Evolutionary conservation across 2,888 invertebrate species (phyloP).

Genomic region (Drosophila helvetica): DNA sequence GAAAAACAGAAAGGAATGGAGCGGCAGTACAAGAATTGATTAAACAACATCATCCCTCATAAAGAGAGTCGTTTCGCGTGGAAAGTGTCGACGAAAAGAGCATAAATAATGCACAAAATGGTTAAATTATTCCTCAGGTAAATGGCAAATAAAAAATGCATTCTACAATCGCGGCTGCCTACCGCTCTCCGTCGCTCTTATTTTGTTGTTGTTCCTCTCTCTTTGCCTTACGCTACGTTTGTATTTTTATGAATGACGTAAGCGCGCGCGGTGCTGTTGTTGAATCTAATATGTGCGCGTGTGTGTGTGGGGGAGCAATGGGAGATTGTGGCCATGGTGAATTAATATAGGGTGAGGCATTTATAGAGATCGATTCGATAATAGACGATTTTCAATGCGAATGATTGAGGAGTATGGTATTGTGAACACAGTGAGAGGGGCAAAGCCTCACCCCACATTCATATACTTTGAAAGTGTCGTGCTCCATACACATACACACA

Average conservation of each 20-base stretch:
- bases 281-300: slow-evolving; percentile 13
- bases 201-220: slow-evolving; percentile 20
- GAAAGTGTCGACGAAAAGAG: slow-evolving; percentile 4
- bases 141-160: slow-evolving; percentile 36
- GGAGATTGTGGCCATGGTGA: background rate
- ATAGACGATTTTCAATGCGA: slow-evolving; percentile 10
- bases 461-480: slow-evolving; percentile 25
- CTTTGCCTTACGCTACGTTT: slow-evolving; percentile 45
- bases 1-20: background rate
- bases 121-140: slow-evolving; percentile 77
- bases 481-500: slow-evolving; percentile 29
- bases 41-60: background rate
- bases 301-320: too few relatives aligned
- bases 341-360: background rate
- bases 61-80: background rate
- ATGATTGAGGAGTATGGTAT: slow-evolving; percentile 19
- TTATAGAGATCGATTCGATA: background rate
- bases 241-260: slow-evolving; percentile 79
- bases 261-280: slow-evolving; percentile 64
- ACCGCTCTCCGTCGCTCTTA: slow-evolving; percentile 49
- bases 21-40: background rate
- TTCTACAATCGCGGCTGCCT: slow-evolving; percentile 21
- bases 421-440: slow-evolving; percentile 8
- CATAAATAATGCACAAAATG: slow-evolving; percentile 70
- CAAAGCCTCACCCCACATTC: background rate